Base-by-base conservation (phyloP, 2,797 vertebrate genomes). In the Cyprinodon diabolis region DNA sequence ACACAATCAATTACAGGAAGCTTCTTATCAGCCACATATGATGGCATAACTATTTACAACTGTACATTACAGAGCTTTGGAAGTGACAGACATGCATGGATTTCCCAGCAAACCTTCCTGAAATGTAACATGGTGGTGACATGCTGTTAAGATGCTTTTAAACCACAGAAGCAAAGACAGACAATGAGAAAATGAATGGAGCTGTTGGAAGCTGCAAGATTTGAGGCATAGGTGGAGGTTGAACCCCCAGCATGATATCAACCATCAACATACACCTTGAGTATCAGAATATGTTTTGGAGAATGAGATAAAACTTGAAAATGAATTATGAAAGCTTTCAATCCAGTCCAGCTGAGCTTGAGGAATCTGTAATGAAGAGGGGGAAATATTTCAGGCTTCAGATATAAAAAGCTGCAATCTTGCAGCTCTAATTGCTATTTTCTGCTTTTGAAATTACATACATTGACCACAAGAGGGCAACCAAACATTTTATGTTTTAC, bases 391-490 rank as follows among this genome's bases (percentile, higher is more conserved):
- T 51, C 49, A 5, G 48, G 13, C 12, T 9, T 51, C 19, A 19
- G 5, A 51, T n/a, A 8, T n/a, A 19, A 21, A 55, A 55, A 55
- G 52, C 19, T 55, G 52, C 45, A 11, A 47, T 47, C 45, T 55
- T 2, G 30, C 7, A n/a, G 21, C 52, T n/a, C 25, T 43, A 25
- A 62, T 55, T 43, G 43, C 58, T 1, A 37, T n/a, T 69, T 63
- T 48, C 70, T 25, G 52, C 51, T 19, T 9, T 0, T 84, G 79
- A 71, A 79, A 40, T 84, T 80, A 37, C 56, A 4, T 1, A 14
- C 69, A 67, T 37, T 78, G 11, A 72, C 87, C 93, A 89, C 85
- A 62, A 83, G 93, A 90, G 88, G 89, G 89, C 65, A 21, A 68
- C 73, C 62, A 91, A 76, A 75, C 35, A 74, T 85, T 71, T 71